Evolutionary conservation across 2,113 vertebrate species (phyloP).

Genomic region (Peromyscus leucopus): DNA sequence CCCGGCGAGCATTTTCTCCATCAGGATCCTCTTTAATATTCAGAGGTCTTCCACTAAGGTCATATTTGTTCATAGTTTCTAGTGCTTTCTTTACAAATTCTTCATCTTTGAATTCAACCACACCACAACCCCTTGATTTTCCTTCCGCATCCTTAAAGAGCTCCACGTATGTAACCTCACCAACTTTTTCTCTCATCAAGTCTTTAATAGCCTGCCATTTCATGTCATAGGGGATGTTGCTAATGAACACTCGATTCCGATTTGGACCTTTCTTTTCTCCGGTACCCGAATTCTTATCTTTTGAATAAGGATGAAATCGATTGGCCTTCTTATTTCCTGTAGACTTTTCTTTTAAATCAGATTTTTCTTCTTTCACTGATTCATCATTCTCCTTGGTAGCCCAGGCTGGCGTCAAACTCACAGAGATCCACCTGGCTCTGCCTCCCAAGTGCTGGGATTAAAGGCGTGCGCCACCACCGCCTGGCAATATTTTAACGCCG

Average conservation of each 20-base stretch:
- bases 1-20: conserved; percentile 96
- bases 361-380: conserved; percentile 91
- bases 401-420: too few relatives aligned
- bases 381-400: conserved; percentile 93
- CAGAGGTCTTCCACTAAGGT: conserved; percentile 96
- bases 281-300: conserved; percentile 92
- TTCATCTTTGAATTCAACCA: conserved; percentile 99
- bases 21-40: conserved; percentile 99
- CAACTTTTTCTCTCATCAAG: conserved; percentile 99
- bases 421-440: too few relatives aligned
- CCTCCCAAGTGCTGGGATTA: too few relatives aligned
- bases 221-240: conserved; percentile 99
- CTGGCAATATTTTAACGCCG: too few relatives aligned
- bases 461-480: too few relatives aligned
- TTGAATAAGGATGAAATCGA: conserved; percentile 96
- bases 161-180: conserved; percentile 99
- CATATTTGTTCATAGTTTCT: conserved; percentile 97
- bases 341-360: conserved; percentile 93
- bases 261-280: conserved; percentile 94
- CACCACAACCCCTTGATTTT: conserved; percentile 99
- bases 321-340: conserved; percentile 90
- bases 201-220: conserved; percentile 99
- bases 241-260: conserved; percentile 98
- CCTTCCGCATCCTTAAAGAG: conserved; percentile 99
- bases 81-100: conserved; percentile 99